A percentile compares a stretch with the other conserved stretches of the same genome.
Conservation (phyloP, 37 sponge, comb jelly and placozoan genomes). For the Agelas oroides region DNA sequence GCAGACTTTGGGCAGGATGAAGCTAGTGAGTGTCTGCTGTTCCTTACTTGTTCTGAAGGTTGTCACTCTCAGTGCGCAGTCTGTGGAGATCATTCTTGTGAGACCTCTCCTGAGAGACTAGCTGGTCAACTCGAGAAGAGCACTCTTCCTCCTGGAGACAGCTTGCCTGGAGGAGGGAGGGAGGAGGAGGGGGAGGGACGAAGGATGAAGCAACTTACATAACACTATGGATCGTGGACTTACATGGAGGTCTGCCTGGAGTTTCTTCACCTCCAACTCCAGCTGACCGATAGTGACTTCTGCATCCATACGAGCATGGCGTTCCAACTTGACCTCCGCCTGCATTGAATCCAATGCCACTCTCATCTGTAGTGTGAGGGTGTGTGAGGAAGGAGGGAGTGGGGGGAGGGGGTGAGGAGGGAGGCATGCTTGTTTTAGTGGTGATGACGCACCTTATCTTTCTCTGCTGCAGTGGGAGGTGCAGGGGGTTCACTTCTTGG, state of each 20-base stretch:
- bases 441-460: slow-evolving; percentile 25
- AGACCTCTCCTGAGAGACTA: slow-evolving; percentile 28
- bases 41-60: slow-evolving; percentile 52
- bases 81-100: slow-evolving; percentile 55
- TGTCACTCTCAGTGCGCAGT: slow-evolving; percentile 53
- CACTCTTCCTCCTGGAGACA: slow-evolving; percentile 70
- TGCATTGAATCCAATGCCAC: slow-evolving; percentile 20
- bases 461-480: neutral
- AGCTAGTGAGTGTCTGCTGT: too few relatives aligned
- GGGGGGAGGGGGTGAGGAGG: neutral
- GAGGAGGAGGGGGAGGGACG: neutral
- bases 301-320: slow-evolving; percentile 4
- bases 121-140: slow-evolving; percentile 24
- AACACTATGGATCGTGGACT: neutral
- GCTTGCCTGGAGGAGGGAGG: slow-evolving; percentile 36
- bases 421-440: too few relatives aligned
- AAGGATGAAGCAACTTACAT: neutral
- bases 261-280: slow-evolving; percentile 56
- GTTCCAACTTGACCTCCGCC: slow-evolving; percentile 41
- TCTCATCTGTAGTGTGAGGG: slow-evolving; percentile 11
- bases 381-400: neutral
- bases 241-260: slow-evolving; percentile 65
- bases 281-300: slow-evolving; percentile 23
- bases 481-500: slow-evolving; percentile 47
- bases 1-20: too few relatives aligned